phyloP scores from a whole-genome alignment of 23 tunicate species.

The Styela clava region DNA sequence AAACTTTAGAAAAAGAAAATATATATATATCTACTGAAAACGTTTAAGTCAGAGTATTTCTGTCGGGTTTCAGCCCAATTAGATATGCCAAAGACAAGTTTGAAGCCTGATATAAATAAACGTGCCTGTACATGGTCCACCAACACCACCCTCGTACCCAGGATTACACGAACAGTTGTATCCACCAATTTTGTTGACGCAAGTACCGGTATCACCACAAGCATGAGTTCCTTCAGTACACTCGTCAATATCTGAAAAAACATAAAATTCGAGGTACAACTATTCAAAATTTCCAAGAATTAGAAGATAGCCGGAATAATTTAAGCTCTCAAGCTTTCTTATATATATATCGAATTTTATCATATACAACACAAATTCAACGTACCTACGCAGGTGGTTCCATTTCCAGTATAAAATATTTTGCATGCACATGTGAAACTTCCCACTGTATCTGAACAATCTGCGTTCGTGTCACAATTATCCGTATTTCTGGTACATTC shows the following conservation, averaged over 20 bases:
- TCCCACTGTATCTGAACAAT: constrained; percentile 7
- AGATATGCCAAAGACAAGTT: too few relatives aligned
- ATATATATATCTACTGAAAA: too few relatives aligned
- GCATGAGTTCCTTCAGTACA: constrained; percentile 19
- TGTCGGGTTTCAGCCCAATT: too few relatives aligned
- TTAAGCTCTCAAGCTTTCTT: neutral
- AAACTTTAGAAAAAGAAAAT: too few relatives aligned
- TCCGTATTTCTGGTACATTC: neutral
- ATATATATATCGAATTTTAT: too few relatives aligned
- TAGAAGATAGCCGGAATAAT: too few relatives aligned
- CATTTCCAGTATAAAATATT: constrained; percentile 8
- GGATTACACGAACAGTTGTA: constrained; percentile 49
- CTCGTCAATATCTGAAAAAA: constrained; percentile 49
- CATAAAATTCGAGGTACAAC: too few relatives aligned
- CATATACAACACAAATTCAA: neutral
- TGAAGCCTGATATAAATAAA: too few relatives aligned
- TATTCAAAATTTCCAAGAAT: too few relatives aligned
- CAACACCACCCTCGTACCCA: constrained; percentile 33
- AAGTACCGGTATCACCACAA: constrained; percentile 31
- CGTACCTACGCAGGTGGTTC: neutral
- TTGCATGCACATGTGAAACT: neutral
- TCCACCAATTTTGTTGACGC: constrained; percentile 37
- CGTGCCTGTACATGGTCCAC: constrained; percentile 37
- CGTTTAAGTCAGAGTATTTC: too few relatives aligned
- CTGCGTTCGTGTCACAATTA: neutral